Percentiles rank a stretch among this genome's conserved stretches.
Evolutionary conservation across 2,888 invertebrate genomes (phyloP).

Genomic region (Tenthredo notha): DNA sequence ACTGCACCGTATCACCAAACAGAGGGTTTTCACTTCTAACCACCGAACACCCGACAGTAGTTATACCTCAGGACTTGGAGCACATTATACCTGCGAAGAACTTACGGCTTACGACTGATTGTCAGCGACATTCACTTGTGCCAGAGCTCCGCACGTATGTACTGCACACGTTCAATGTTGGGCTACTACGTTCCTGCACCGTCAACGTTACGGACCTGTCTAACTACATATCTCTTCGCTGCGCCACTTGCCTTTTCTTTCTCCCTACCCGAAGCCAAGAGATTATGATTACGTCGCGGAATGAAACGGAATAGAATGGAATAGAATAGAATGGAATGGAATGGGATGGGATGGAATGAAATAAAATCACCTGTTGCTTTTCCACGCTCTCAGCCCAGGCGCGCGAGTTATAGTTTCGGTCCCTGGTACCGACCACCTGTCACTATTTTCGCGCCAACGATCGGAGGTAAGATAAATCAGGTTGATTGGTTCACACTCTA

Average conservation of each 20-base stretch:
- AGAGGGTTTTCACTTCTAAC: slow-evolving; percentile 26
- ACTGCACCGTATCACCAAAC: slow-evolving; percentile 55
- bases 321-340: neutral
- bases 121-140: slow-evolving; percentile 18
- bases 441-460: slow-evolving; percentile 8
- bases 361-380: slow-evolving; percentile 44
- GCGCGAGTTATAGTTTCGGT: neutral
- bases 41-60: neutral
- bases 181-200: neutral
- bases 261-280: neutral
- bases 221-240: neutral
- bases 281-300: slow-evolving; percentile 21
- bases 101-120: slow-evolving; percentile 16
- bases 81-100: neutral
- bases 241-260: slow-evolving; percentile 14
- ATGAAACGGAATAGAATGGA: neutral
- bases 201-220: neutral
- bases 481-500: neutral
- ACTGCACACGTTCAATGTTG: neutral
- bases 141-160: neutral
- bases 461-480: neutral
- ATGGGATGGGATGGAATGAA: neutral
- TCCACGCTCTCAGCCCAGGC: neutral
- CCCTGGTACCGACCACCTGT: slow-evolving; percentile 33
- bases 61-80: neutral